A percentile compares a stretch with the other conserved stretches of the same genome.
Conservation (phyloP, 2,113 vertebrate species). For the Melozone crissalis region DNA sequence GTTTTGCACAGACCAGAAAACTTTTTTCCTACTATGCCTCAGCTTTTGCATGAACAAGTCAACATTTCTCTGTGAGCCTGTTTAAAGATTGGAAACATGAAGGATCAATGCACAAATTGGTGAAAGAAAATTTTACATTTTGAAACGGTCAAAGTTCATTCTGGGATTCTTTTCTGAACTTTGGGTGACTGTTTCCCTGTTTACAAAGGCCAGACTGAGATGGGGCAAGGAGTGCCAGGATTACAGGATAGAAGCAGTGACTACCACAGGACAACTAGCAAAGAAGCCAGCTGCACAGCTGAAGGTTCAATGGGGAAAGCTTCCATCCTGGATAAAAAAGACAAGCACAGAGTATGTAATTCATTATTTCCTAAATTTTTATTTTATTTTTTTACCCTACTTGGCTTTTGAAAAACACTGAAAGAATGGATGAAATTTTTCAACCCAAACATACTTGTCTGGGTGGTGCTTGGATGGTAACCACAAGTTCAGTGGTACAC, state of each 20-base stretch:
- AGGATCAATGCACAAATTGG: not conserved
- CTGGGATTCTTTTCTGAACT: not conserved
- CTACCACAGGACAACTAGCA: constrained; percentile 67
- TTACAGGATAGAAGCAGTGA: constrained; percentile 56
- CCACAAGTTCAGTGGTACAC: not conserved
- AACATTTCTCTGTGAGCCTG: not conserved
- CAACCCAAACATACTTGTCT: not conserved
- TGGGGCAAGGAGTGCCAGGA: constrained; percentile 76
- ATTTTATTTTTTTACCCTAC: not conserved
- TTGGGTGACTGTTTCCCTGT: not conserved
- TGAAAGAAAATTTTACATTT: not conserved
- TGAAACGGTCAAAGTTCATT: not conserved
- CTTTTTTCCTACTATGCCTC: not conserved
- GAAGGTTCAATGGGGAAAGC: constrained; percentile 70
- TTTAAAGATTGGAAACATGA: not conserved
- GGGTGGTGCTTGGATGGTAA: not conserved
- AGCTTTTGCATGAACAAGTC: not conserved
- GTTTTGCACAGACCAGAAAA: not conserved
- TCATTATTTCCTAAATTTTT: not conserved
- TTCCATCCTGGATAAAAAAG: constrained; percentile 59
- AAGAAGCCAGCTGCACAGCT: constrained; percentile 69
- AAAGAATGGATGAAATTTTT: not conserved
- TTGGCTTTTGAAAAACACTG: not conserved
- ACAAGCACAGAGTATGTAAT: not conserved
- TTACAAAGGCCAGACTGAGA: constrained; percentile 66